Base-by-base conservation (phyloP, 1,140 invertebrate species). In the Hydropsyche tenuis region DNA sequence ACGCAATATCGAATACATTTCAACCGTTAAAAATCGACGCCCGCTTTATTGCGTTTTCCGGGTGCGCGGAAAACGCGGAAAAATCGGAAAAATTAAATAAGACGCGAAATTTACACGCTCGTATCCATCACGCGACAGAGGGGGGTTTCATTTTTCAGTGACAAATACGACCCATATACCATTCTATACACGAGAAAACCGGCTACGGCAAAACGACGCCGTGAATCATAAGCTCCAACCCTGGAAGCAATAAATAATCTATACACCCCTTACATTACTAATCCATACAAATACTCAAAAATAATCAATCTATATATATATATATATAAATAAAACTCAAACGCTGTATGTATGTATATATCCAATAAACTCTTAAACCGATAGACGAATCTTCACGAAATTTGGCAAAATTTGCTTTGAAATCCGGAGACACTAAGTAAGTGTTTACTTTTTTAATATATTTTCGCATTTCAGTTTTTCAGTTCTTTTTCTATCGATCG, bases 11-110 rank as follows among this genome's bases (percentile, higher is more conserved):
- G 14, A 51, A 16, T 16, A 20, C 46, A 20, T 51, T 16, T 51
- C 4, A 51, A 51, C 46, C 46, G 20, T 60, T 48, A 27, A 23
- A 60, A 22, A 18, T 60, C 20, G 23, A 60, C 18, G 53, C 23
- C 7, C 14, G 46, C 45, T 48, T 48, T 48, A 48, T 48, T 48
- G 45, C 45, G 16, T 48, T 48, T 48, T 48, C 45, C 45, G 37
- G 12, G 12, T 12, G 51, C 14, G 16, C n/a, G 51, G 51, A 53
- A 20, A 9, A 2, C 1, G 56, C 2, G 20, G 56, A 23, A 60
- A 60, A 60, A 60, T 60, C 56, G 46, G 43, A 68, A 68, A 68
- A 68, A 68, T 68, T 68, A 68, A 68, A 68, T 68, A 68, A 68
- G 23, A 51, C 20, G 65, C 43, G 22, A 51, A 68, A 68, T 68